A percentile compares a stretch with the other conserved stretches of the same genome.
Evolutionary conservation across 1,140 invertebrate species (phyloP).

Genomic region (Campodea augens): DNA sequence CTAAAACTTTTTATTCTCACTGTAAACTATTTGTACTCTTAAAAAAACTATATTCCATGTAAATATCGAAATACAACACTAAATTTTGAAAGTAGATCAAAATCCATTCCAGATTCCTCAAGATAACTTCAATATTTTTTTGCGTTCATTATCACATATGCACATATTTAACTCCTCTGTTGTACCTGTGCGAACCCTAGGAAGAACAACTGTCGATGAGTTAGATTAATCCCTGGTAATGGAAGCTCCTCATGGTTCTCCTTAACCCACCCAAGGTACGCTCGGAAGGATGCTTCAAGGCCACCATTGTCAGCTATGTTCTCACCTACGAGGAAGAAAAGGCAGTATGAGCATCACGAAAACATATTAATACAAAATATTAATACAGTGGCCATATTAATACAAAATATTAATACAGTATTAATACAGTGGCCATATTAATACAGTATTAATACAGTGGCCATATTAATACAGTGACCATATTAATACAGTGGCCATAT

Average conservation of each 20-base stretch:
- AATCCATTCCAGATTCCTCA: not conserved
- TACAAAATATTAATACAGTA: constrained; percentile 1
- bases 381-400: constrained; percentile 1
- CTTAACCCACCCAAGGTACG: constrained; percentile 42
- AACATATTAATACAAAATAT: constrained; percentile 13
- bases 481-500: no score
- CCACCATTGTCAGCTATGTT: constrained; percentile 92
- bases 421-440: not conserved
- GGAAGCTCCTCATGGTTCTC: constrained; percentile 31
- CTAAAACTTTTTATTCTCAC: no score
- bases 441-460: constrained; percentile 3
- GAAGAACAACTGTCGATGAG: constrained; percentile 79
- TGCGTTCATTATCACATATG: not conserved
- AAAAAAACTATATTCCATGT: no score
- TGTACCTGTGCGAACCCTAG: constrained; percentile 73
- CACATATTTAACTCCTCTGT: constrained; percentile 6
- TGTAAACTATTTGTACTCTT: no score
- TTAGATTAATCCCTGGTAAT: constrained; percentile 61
- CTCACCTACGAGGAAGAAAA: constrained; percentile 37
- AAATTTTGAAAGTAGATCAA: not conserved
- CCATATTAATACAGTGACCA: not conserved
- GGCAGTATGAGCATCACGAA: constrained; percentile 12
- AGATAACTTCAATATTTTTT: not conserved
- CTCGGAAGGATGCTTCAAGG: constrained; percentile 74
- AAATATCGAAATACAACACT: not conserved